phyloP scores from a whole-genome alignment of 2,888 invertebrate species.

The Eudasyphora cyanicolor region DNA sequence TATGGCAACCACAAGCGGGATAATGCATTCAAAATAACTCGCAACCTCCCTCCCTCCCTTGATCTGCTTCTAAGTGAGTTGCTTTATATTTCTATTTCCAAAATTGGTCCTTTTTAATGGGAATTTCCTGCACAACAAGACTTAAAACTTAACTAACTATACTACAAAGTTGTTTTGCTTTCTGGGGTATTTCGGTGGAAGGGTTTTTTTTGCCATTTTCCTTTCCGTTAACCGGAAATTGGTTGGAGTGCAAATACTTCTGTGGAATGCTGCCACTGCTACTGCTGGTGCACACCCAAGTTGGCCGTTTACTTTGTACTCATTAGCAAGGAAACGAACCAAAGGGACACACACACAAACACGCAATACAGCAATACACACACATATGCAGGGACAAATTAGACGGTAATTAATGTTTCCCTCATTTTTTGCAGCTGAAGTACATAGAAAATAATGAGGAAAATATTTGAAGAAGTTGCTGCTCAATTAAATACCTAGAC shows the following conservation, averaged over 20 bases:
- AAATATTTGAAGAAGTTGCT: not conserved
- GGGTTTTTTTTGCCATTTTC: not conserved
- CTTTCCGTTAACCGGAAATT: constrained; percentile 34
- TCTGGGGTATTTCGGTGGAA: not conserved
- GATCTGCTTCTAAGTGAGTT: too few species aligned
- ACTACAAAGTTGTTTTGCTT: not conserved
- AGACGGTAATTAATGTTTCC: constrained; percentile 18
- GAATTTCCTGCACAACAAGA: not conserved
- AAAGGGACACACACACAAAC: not conserved
- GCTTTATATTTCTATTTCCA: not conserved
- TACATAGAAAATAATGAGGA: not conserved
- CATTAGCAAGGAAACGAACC: not conserved
- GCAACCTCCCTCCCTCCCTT: too few species aligned
- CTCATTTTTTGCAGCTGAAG: not conserved
- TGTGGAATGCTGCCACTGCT: constrained; percentile 27
- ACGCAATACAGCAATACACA: too few species aligned
- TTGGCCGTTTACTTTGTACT: constrained; percentile 13
- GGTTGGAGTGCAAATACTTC: constrained; percentile 35
- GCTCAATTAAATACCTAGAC: too few species aligned
- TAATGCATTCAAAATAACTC: too few species aligned
- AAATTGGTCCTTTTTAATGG: not conserved
- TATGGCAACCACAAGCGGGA: too few species aligned
- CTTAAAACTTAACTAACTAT: constrained; percentile 14
- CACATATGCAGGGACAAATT: constrained; percentile 4
- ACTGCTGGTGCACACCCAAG: too few species aligned